phyloP scores from a whole-genome alignment of 2,797 vertebrate genomes.

The Melanotaenia parkinsoni region DNA sequence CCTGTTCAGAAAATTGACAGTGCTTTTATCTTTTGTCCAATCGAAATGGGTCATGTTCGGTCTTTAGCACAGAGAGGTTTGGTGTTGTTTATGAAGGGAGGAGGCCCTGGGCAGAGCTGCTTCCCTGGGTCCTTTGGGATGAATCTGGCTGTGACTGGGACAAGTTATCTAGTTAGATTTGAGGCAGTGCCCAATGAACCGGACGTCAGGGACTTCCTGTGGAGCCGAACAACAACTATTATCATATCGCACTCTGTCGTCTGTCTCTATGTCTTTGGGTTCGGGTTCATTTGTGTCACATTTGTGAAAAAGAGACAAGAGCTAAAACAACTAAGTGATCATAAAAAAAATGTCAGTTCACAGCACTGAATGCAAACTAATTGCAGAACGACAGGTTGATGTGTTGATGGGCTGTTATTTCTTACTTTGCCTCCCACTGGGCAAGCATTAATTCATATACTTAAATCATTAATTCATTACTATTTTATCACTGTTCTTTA shows the following conservation, averaged over 20 bases:
- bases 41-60: slow-evolving; percentile 6
- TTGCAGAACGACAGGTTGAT: not conserved
- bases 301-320: not conserved
- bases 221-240: slow-evolving; percentile 18
- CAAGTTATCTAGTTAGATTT: slow-evolving; percentile 70
- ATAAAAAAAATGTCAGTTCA: not conserved
- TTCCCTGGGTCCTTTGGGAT: slow-evolving; percentile 39
- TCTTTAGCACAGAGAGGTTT: slow-evolving; percentile 8
- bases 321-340: not conserved
- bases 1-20: not conserved
- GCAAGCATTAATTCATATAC: not conserved
- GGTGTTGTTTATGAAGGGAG: slow-evolving; percentile 60
- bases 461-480: not conserved
- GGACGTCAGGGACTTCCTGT: slow-evolving; percentile 83
- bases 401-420: slow-evolving; percentile 10
- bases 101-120: slow-evolving; percentile 46
- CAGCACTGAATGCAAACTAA: not conserved
- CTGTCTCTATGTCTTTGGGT: slow-evolving; percentile 9
- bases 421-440: slow-evolving; percentile 13
- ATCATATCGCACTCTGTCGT: slow-evolving; percentile 29
- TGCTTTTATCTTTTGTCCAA: not conserved
- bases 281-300: not conserved
- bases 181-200: slow-evolving; percentile 69
- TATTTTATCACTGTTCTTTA: not conserved
- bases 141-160: slow-evolving; percentile 22